Evolutionary conservation across 2,888 invertebrate genomes (phyloP), one percentile per base, ranked within the genome.

Genomic region (Caenorhabditis japonica): DNA sequence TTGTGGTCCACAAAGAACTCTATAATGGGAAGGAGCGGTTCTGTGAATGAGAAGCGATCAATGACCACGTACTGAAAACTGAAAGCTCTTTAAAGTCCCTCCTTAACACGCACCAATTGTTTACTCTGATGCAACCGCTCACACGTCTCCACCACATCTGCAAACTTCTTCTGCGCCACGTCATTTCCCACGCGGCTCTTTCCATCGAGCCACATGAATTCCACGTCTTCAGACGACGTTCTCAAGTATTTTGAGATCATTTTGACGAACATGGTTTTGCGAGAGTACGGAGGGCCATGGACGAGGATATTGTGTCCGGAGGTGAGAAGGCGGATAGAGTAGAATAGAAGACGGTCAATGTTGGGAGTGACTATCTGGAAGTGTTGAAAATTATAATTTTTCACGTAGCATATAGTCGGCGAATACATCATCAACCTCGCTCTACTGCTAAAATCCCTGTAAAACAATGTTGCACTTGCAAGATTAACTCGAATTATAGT

Each of bases 1-100:
- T 64, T 75, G 34, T 81, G 81, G 52, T 84, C 83, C 13, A 81
- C 76, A 27, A 81, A 82, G 44, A 84, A 61, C 49, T 84, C 84
- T 12, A 84, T 66, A 7, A 84, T 75, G 3, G 84, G 70, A 2
- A 78, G 72, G 15, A 79, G 66, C 1, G 82, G 74, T 58, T 84
- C 84, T 13, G 72, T 73, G 46, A 77, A 78, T 4, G 68, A 68
- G 58, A 77, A 75, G n/a, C 75, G 70, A 53, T 80, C 80, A n/a
- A 80, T 68, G 1, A 80, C 75, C 1, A 80, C 49, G 49, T 73
- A 80, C 78, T 80, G 62, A 52, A 60, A 71, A 55, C 8, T 5
- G 25, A n/a, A 19, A n/a, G 15, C 13, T 8, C n/a, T 41, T 19
- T 7, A 43, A 19, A n/a, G 43, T 30, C 17, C 30, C n/a, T 30